Evolutionary conservation across 2,888 invertebrate genomes (phyloP).

Genomic region (Apocheima hispidaria): DNA sequence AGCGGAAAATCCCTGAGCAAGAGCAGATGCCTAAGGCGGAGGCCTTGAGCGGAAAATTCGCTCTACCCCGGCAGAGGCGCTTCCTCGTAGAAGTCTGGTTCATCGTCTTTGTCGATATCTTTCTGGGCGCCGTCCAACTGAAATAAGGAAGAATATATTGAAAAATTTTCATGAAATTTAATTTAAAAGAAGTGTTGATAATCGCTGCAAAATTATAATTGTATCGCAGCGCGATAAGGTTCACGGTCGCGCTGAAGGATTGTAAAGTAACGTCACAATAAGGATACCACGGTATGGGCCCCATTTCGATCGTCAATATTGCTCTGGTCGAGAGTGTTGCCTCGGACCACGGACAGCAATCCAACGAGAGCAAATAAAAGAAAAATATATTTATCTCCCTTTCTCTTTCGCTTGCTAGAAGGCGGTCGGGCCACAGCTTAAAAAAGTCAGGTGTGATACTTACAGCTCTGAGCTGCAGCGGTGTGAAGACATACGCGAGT

Average conservation of each 20-base stretch:
- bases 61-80: slow-evolving; percentile 92
- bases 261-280: not conserved
- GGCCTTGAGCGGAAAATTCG: slow-evolving; percentile 1
- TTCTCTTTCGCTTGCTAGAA: too few species aligned
- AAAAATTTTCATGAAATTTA: too few species aligned
- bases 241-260: too few species aligned
- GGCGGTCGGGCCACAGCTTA: too few species aligned
- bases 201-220: too few species aligned
- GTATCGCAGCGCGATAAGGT: not conserved
- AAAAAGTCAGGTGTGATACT: slow-evolving; percentile 50
- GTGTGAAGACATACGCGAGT: slow-evolving; percentile 90
- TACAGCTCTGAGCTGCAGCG: slow-evolving; percentile 94
- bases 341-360: too few species aligned
- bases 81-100: slow-evolving; percentile 97
- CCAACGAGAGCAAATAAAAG: too few species aligned
- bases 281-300: too few species aligned
- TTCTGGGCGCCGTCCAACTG: slow-evolving; percentile 96
- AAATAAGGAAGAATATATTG: slow-evolving; percentile 16
- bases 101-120: slow-evolving; percentile 93
- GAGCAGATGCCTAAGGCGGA: not conserved
- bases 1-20: slow-evolving; percentile 11
- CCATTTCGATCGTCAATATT: not conserved
- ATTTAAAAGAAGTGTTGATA: too few species aligned
- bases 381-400: too few species aligned
- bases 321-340: too few species aligned